Evolutionary conservation across 1,140 invertebrate genomes (phyloP).

Genomic region (Teleopsis dalmanni): DNA sequence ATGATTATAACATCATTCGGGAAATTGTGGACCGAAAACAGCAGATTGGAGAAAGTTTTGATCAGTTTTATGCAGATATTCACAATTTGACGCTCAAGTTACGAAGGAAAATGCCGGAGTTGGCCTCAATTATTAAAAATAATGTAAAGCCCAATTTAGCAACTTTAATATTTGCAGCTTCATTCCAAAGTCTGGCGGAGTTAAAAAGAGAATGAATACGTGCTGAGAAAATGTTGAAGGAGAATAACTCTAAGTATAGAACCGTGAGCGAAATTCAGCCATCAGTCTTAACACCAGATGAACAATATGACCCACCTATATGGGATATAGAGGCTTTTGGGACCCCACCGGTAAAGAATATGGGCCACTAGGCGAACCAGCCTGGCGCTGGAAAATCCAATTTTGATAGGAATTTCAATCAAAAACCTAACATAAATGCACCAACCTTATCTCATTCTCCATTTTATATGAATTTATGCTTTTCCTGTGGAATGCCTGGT

Average conservation of each 20-base stretch:
- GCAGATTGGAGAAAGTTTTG: neutral
- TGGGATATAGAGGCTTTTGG: neutral
- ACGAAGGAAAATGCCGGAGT: neutral
- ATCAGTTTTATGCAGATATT: neutral
- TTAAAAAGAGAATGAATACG: neutral
- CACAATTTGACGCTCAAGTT: neutral
- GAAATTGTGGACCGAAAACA: constrained; percentile 1
- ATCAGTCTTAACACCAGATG: neutral
- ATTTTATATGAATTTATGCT: no score
- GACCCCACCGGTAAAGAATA: neutral
- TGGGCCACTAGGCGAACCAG: no score
- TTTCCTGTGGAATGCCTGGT: no score
- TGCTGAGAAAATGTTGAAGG: neutral
- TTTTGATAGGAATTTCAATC: no score
- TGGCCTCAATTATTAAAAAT: neutral
- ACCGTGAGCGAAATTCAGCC: neutral
- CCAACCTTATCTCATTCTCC: no score
- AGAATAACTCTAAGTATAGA: neutral
- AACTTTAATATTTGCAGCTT: neutral
- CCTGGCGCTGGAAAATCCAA: no score
- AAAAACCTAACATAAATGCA: no score
- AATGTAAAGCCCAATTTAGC: neutral
- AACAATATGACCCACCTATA: no score
- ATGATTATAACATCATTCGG: neutral
- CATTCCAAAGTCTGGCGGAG: neutral